Evolutionary conservation across 37 sponge, comb jelly and placozoan species (phyloP), one percentile per base, ranked within the genome.

Genomic region (Diacarnus erythraeanus): DNA sequence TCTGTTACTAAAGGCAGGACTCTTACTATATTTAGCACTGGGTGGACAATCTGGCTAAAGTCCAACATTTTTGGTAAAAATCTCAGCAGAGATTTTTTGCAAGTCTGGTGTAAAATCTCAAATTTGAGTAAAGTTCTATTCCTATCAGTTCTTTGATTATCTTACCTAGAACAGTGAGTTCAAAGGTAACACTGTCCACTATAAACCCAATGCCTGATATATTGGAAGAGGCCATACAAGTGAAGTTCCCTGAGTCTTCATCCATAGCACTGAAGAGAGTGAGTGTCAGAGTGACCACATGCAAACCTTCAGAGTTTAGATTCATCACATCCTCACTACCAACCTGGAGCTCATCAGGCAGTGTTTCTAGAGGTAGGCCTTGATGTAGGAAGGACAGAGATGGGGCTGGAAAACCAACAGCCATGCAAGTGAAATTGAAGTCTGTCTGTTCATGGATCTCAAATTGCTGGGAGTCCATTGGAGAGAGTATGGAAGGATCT

Each of bases 351-450:
- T 57, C 12, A 25, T 56, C 36, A 8, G 38, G 9, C 2, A 76
- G 21, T 38, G 42, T 25, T 3, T 36, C 41, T 23, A 84, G 35
- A 2, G 39, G 20, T 10, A 57, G 43, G 21, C 59, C 80, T 42
- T 66, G 35, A 20, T 41, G 20, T 26, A 54, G 43, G 59, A 89
- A 93, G 25, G 33, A 26, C 43, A 93, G 84, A 57, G 39, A 47
- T 3, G 93, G 93, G 12, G 79, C 60, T 41, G 93, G 93, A 27
- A 78, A 40, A 66, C 86, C 93, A 68, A 36, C 65, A 58, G 83
- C 89, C 23, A 31, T 79, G 43, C 93, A 93, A 38, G 60, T 71
- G 34, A 88, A 63, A 31, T 74, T 80, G 8, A 80, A 74, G 29
- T 75, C 38, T 1, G 69, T 64, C 34, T 64, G 60, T 59, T 83